Percentiles rank a stretch among this genome's conserved stretches.
Evolutionary conservation across 2,797 vertebrate species (phyloP).

Genomic region (Philypnodon macrostomus): DNA sequence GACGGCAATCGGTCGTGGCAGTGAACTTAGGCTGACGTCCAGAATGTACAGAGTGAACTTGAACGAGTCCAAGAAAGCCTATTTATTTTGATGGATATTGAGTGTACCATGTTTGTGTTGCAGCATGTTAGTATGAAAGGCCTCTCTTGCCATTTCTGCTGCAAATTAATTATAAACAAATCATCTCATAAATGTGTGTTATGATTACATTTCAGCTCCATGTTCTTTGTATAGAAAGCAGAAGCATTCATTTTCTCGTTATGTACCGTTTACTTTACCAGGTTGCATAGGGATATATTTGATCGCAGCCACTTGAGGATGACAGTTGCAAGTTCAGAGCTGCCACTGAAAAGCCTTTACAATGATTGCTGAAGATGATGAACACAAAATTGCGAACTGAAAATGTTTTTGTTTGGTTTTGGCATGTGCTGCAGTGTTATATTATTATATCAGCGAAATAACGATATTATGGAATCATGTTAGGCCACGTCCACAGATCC

Average conservation of each 20-base stretch:
- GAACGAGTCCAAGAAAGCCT: constrained; percentile 9
- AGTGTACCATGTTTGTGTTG: background rate
- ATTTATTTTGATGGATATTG: background rate
- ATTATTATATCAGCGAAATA: no score
- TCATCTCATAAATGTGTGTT: background rate
- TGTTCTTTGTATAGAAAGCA: background rate
- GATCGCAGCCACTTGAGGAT: background rate
- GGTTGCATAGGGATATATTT: background rate
- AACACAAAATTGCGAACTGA: no score
- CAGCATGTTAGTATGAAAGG: no score
- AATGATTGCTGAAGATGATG: background rate
- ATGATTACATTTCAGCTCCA: background rate
- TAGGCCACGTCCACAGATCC: no score
- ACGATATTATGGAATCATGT: no score
- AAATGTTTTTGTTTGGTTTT: no score
- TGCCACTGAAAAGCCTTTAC: background rate
- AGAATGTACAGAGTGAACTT: constrained; percentile 25
- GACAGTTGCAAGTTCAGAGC: constrained; percentile 1
- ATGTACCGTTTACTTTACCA: background rate
- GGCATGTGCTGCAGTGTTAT: no score
- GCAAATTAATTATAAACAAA: background rate
- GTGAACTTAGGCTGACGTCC: constrained; percentile 9
- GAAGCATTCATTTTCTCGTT: constrained; percentile 1
- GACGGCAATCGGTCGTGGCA: constrained; percentile 49
- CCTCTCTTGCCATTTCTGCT: background rate